phyloP scores from a whole-genome alignment of 2,797 vertebrate species.

The Antrozous pallidus region DNA sequence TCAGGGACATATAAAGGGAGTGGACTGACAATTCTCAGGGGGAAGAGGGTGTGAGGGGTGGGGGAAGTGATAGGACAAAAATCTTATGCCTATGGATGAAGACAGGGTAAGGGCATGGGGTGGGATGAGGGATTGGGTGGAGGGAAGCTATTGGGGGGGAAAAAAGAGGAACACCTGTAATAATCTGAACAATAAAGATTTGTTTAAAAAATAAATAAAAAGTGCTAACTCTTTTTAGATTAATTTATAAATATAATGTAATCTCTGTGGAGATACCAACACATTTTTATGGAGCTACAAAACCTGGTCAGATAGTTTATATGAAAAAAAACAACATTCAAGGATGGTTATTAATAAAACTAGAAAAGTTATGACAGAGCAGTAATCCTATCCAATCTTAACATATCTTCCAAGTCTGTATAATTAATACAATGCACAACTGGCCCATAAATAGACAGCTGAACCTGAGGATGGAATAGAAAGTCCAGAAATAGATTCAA shows the following conservation, averaged over 20 bases:
- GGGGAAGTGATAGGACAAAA: too few relatives aligned
- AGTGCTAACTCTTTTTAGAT: neutral
- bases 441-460: neutral
- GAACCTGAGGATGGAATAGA: neutral
- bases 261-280: neutral
- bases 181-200: too few relatives aligned
- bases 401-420: neutral
- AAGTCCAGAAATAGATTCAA: neutral
- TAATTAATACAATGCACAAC: neutral
- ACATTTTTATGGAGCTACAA: neutral
- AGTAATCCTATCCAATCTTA: neutral
- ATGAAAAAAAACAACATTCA: neutral
- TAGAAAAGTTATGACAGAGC: neutral
- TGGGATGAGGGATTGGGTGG: too few relatives aligned
- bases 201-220: too few relatives aligned
- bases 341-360: neutral
- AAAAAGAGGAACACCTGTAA: too few relatives aligned
- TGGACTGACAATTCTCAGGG: too few relatives aligned
- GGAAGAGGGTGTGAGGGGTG: too few relatives aligned
- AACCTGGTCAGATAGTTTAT: neutral
- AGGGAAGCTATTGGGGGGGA: too few relatives aligned
- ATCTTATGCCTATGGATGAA: too few relatives aligned
- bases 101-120: too few relatives aligned
- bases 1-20: too few relatives aligned
- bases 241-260: constrained; percentile 2